Evolutionary conservation across 2,888 invertebrate species (phyloP), one percentile per base, ranked within the genome.

Genomic region (Cerastis rubricosa): DNA sequence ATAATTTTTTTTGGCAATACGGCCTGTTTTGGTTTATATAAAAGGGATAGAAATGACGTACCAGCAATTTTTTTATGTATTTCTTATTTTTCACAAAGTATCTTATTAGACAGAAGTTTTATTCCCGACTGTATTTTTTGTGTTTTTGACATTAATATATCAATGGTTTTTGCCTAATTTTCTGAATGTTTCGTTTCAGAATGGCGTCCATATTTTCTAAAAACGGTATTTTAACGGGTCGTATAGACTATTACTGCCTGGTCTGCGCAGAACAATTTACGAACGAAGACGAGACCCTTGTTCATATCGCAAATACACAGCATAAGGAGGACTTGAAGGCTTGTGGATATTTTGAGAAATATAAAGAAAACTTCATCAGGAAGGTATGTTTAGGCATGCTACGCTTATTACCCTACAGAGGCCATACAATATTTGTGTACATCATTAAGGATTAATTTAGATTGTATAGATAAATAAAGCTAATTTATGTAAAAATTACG

Each of bases 201-300:
- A 84, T 85, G 82, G 29, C 80, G 45, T 61, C 82, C 22, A 80
- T 80, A 68, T 78, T 80, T 51, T 74, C 87, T 4, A 87, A 72
- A 65, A 85, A 87, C 54, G 74, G 75, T 19, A 43, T 86, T 8
- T 22, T 85, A 2, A 29, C 66, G 1, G 79, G 72, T 25, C 29
- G 22, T 4, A 9, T 86, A 35, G 83, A 86, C 40, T 67, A 72
- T 49, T 86, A 79, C 29, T 86, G 85, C 19, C 40, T 86, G 47
- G 29, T 77, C 2, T 86, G 85, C 11, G 35, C 43, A 0, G 43
- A n/a, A 8, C 76, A 64, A 6, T 78, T 86, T 29, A 35, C 2
- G n/a, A 57, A 51, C 0, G 80, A 74, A 22, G 78, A 83, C 11
- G 76, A 74, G 1, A 54, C 78, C 8, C 51, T 80, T 0, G 59